Percentiles rank a stretch among this genome's conserved stretches.
Conservation (phyloP, 2,888 invertebrate species). For the Cosmorhoe ocellata region DNA sequence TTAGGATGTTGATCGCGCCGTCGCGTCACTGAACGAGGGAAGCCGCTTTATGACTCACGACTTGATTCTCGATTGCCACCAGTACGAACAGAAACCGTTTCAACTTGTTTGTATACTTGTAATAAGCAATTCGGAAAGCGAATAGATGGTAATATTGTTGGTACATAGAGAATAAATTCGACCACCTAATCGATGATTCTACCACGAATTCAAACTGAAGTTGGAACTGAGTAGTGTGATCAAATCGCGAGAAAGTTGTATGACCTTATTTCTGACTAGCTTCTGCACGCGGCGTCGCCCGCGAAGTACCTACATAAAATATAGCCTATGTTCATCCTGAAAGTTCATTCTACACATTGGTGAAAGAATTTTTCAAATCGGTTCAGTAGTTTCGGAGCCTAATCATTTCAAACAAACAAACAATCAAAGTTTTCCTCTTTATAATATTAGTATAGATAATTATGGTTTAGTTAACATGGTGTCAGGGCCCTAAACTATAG, state of each 20-base stretch:
- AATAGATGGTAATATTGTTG: constrained; percentile 1
- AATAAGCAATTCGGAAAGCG: constrained; percentile 13
- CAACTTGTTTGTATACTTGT: constrained; percentile 13
- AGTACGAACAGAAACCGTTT: constrained; percentile 24
- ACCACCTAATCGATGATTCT: not conserved
- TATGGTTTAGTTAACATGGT: not conserved
- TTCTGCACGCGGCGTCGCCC: too few species aligned
- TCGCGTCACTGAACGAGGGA: constrained; percentile 49
- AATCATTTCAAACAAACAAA: too few species aligned
- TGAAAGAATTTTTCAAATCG: too few species aligned
- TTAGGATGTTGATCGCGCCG: constrained; percentile 37
- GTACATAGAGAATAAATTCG: not conserved
- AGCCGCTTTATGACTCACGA: constrained; percentile 49
- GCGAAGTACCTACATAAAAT: too few species aligned
- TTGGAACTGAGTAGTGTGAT: too few species aligned
- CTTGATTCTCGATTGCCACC: constrained; percentile 41
- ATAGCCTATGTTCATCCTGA: too few species aligned
- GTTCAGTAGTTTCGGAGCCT: too few species aligned
- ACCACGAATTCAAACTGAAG: not conserved
- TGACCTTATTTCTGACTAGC: too few species aligned
- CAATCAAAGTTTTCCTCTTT: too few species aligned
- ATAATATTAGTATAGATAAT: too few species aligned
- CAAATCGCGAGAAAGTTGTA: too few species aligned
- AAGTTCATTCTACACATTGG: too few species aligned
- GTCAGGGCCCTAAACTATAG: not conserved